A percentile compares a stretch with the other conserved stretches of the same genome.
Evolutionary conservation across 2,888 invertebrate species (phyloP).

Genomic region (Microctonus aethiopoides): DNA sequence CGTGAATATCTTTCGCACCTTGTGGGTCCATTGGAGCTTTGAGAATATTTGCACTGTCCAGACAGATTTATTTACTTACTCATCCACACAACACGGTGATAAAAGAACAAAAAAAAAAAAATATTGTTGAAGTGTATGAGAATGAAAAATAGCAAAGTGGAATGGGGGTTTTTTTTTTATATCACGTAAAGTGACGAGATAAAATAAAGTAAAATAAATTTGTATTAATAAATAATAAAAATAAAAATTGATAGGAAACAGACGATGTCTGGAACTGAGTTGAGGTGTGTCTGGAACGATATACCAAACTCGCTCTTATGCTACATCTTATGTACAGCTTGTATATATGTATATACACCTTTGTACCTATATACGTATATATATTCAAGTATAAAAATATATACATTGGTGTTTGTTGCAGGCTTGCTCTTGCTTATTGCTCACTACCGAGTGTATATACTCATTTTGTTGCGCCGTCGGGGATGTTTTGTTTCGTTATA

Average conservation of each 20-base stretch:
- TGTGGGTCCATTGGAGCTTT: not conserved
- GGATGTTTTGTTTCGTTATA: not conserved
- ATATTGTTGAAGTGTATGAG: not conserved
- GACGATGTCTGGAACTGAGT: not conserved
- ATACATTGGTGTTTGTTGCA: not conserved
- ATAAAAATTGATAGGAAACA: not conserved
- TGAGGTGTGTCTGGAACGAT: not conserved
- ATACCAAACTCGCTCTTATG: not conserved
- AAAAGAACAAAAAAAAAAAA: not conserved
- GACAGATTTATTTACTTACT: not conserved
- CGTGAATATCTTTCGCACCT: slow-evolving; percentile 15
- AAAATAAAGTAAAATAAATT: not conserved
- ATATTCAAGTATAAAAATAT: no score
- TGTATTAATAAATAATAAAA: not conserved
- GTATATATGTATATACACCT: not conserved
- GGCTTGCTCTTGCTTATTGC: slow-evolving; percentile 4
- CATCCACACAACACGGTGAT: not conserved
- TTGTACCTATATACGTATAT: no score
- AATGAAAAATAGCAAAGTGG: not conserved
- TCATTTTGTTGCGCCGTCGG: slow-evolving; percentile 23
- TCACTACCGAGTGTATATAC: slow-evolving; percentile 6
- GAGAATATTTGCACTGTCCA: not conserved
- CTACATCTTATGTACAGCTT: not conserved
- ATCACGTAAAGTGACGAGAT: no score
- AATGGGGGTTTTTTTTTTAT: not conserved